Evolutionary conservation across 2,113 vertebrate genomes (phyloP).

Genomic region (Astatotilapia flaviijosephi): DNA sequence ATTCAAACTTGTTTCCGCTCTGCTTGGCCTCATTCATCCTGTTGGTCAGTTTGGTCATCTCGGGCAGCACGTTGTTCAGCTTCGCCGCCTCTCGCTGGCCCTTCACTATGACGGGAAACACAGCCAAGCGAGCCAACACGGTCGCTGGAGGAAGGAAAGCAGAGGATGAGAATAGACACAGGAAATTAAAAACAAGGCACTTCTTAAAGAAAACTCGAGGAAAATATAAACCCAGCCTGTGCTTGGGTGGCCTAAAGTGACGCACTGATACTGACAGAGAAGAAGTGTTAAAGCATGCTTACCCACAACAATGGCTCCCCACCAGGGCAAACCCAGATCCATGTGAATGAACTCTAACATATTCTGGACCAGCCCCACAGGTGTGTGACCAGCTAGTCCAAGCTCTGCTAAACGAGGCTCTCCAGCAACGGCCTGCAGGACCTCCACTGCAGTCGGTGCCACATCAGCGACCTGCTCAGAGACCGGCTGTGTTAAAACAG

Average conservation of each 20-base stretch:
- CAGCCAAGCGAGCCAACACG: conserved; percentile 70
- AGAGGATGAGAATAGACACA: accelerated
- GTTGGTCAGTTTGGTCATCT: conserved; percentile 73
- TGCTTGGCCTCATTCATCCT: conserved; percentile 81
- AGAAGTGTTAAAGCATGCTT: neutral
- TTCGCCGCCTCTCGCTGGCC: conserved; percentile 83
- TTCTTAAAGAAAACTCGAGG: accelerated
- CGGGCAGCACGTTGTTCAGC: conserved; percentile 83
- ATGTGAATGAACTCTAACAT: conserved; percentile 80
- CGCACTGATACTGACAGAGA: neutral
- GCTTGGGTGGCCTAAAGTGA: neutral
- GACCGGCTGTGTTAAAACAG: conserved; percentile 30
- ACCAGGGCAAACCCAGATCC: conserved; percentile 83
- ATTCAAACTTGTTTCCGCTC: conserved; percentile 78
- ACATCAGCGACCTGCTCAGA: conserved; percentile 54
- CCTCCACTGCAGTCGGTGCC: conserved; percentile 58
- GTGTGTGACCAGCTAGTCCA: conserved; percentile 75
- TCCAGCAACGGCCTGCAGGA: conserved; percentile 55
- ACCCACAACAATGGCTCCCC: conserved; percentile 86
- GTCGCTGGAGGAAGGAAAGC: conserved; percentile 67
- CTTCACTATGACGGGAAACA: conserved; percentile 86
- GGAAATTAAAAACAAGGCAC: accelerated
- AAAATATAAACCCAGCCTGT: neutral
- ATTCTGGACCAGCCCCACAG: conserved; percentile 83
- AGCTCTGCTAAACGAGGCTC: conserved; percentile 76